Evolutionary conservation across 1,140 invertebrate species (phyloP).

Genomic region (Mamestra configurata): DNA sequence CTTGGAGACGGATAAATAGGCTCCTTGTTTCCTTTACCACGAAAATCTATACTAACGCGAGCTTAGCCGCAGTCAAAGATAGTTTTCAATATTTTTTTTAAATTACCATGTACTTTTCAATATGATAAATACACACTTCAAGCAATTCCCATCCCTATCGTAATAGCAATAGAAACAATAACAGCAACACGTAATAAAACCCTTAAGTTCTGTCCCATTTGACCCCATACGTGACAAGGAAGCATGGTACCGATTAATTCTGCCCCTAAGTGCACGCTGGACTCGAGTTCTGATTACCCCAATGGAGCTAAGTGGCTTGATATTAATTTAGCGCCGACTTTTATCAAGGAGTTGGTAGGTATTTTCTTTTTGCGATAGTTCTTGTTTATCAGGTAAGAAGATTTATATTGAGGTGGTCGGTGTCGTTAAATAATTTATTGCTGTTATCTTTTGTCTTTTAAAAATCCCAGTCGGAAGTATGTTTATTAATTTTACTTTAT

Average conservation of each 20-base stretch:
- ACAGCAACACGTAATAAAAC: constrained; percentile 30
- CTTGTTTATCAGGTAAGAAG: not conserved
- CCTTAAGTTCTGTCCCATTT: constrained; percentile 28
- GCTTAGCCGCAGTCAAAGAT: too few species aligned
- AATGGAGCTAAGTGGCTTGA: constrained; percentile 22
- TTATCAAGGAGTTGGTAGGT: not conserved
- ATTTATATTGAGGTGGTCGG: not conserved
- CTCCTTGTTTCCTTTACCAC: too few species aligned
- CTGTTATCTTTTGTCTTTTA: too few species aligned
- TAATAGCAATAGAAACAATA: constrained; percentile 16
- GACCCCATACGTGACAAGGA: constrained; percentile 44
- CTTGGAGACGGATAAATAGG: too few species aligned
- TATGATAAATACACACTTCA: too few species aligned
- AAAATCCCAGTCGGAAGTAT: too few species aligned
- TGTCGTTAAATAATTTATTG: too few species aligned
- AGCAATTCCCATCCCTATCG: not conserved
- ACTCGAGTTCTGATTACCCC: constrained; percentile 41
- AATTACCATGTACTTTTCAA: not conserved
- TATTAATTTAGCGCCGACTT: constrained; percentile 41
- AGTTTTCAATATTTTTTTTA: too few species aligned
- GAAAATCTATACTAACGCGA: too few species aligned
- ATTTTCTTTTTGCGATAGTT: not conserved
- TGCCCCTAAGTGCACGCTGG: constrained; percentile 31
- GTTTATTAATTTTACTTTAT: too few species aligned
- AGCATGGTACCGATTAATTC: constrained; percentile 51